Evolutionary conservation across 2,113 vertebrate genomes (phyloP).

Genomic region (Dunckerocampus dactyliophorus): DNA sequence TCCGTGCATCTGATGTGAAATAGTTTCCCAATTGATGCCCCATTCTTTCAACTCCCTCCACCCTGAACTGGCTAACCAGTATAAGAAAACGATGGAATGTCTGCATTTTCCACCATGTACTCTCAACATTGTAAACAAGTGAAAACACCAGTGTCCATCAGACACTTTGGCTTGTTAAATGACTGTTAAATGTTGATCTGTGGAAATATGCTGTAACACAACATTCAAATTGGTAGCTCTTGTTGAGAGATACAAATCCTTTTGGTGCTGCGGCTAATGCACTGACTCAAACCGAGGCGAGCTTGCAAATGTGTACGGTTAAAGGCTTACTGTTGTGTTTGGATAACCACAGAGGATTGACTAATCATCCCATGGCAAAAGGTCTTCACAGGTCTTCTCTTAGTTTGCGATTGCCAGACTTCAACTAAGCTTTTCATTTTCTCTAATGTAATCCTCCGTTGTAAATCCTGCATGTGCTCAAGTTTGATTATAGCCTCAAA

Average conservation of each 20-base stretch:
- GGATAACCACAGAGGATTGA: constrained; percentile 24
- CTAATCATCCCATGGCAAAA: constrained; percentile 26
- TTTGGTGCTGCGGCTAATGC: not conserved
- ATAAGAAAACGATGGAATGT: too few species aligned
- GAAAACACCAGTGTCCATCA: too few species aligned
- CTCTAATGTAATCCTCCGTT: constrained; percentile 35
- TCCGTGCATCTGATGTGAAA: too few species aligned
- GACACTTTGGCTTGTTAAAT: too few species aligned
- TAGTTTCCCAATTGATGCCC: too few species aligned
- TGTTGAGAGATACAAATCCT: not conserved
- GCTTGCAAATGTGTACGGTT: not conserved
- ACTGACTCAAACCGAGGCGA: not conserved
- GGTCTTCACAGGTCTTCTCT: constrained; percentile 10
- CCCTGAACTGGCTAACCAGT: too few species aligned
- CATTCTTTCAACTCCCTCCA: too few species aligned
- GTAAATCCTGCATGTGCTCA: constrained; percentile 28
- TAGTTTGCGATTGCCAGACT: constrained; percentile 18
- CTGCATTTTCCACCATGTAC: too few species aligned
- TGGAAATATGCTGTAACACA: not conserved
- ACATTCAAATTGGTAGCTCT: not conserved
- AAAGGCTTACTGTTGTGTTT: constrained; percentile 11
- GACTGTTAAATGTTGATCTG: not conserved
- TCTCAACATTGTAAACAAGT: too few species aligned
- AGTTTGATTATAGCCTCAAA: constrained; percentile 22
- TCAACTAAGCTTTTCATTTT: constrained; percentile 46